Conservation (phyloP, 2,888 invertebrate genomes). For the Coelogynopora nodosa region DNA sequence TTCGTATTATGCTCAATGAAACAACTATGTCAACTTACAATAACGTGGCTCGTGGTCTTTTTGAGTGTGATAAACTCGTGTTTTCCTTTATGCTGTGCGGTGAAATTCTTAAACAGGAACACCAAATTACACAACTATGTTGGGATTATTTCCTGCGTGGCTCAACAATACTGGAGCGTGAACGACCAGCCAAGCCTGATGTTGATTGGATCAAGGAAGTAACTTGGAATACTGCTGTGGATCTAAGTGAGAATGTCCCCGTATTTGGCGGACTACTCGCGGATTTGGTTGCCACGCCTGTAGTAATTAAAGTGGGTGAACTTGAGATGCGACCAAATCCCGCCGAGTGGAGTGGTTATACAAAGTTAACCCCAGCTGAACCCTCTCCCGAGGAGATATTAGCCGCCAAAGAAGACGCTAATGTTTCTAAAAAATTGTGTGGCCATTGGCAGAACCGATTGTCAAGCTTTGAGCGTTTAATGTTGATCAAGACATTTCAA, state of each 20-base stretch:
- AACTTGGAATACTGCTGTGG: slow-evolving; percentile 71
- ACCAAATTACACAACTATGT: slow-evolving; percentile 67
- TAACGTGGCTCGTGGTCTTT: slow-evolving; percentile 61
- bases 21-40: slow-evolving; percentile 60
- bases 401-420: slow-evolving; percentile 50
- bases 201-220: slow-evolving; percentile 68
- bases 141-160: slow-evolving; percentile 79
- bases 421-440: slow-evolving; percentile 49
- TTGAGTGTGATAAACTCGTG: slow-evolving; percentile 62
- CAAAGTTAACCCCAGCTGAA: slow-evolving; percentile 52
- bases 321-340: slow-evolving; percentile 55
- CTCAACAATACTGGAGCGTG: slow-evolving; percentile 59
- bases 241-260: slow-evolving; percentile 67
- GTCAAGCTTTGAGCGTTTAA: slow-evolving; percentile 73
- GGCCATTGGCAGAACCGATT: slow-evolving; percentile 69
- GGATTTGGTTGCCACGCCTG: slow-evolving; percentile 50
- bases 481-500: slow-evolving; percentile 71
- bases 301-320: slow-evolving; percentile 43
- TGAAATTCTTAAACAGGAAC: slow-evolving; percentile 71
- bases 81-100: slow-evolving; percentile 71
- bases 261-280: slow-evolving; percentile 56
- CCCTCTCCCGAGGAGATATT: slow-evolving; percentile 50
- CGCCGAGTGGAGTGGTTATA: slow-evolving; percentile 51
- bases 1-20: slow-evolving; percentile 56
- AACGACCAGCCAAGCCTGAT: slow-evolving; percentile 64